Percentiles rank a stretch among this genome's conserved stretches.
phyloP scores from a whole-genome alignment of 2,797 vertebrate genomes.

The Halcyon leucocephala region DNA sequence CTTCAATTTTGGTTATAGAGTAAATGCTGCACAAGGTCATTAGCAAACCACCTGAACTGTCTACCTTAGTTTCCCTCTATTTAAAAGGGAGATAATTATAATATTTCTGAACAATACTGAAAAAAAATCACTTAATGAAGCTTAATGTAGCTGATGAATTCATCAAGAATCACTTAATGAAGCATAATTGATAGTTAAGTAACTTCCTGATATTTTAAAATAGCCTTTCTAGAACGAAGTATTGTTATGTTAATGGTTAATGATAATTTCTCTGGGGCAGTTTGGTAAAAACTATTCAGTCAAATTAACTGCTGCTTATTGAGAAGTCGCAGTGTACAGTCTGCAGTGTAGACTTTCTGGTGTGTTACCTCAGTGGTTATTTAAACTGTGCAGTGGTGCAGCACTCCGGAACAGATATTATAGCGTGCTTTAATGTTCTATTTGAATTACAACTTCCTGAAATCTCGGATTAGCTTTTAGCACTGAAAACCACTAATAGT shows the following conservation, averaged over 20 bases:
- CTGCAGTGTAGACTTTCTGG: neutral
- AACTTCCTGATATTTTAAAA: neutral
- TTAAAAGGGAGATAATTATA: slow-evolving; percentile 2
- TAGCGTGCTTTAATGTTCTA: fast-evolving
- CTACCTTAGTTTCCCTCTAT: neutral
- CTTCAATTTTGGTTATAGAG: neutral
- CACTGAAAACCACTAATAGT: neutral
- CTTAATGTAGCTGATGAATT: slow-evolving; percentile 9
- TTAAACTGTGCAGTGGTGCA: neutral
- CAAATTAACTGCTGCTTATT: neutral
- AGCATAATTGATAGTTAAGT: neutral
- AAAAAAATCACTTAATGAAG: slow-evolving; percentile 17
- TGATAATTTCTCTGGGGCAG: neutral
- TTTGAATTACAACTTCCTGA: neutral
- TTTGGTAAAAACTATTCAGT: neutral
- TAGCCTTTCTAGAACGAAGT: neutral
- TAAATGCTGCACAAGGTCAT: neutral
- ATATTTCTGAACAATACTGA: neutral
- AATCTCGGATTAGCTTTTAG: neutral
- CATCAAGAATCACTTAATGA: neutral
- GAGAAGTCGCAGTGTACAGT: neutral
- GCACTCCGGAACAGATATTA: neutral
- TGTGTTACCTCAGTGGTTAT: neutral
- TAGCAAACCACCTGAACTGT: neutral
- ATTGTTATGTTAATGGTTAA: neutral